Percentiles rank a stretch among this genome's conserved stretches.
phyloP scores from a whole-genome alignment of 2,797 vertebrate species.

The Fistularia commersonii region DNA sequence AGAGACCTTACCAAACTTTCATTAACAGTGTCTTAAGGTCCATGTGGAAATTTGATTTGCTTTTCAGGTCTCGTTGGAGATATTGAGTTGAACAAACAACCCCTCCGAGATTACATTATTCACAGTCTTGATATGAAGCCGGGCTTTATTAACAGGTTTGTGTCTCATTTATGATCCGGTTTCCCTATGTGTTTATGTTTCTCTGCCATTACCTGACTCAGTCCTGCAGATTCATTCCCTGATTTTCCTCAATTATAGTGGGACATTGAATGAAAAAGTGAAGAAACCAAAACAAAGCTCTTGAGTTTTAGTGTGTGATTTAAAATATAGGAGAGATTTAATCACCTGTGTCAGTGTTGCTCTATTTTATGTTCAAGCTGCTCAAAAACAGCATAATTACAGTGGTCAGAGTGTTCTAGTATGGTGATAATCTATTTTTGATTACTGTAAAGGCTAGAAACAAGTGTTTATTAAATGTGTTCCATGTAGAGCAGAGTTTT shows the following conservation, averaged over 20 bases:
- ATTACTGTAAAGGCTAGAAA: no score
- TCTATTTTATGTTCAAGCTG: no score
- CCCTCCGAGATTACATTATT: conserved; percentile 85
- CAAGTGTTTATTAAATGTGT: no score
- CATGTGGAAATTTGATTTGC: conserved; percentile 26
- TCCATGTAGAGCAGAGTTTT: not conserved
- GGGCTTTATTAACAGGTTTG: conserved; percentile 85
- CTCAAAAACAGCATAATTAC: no score
- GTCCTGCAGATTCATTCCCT: conserved; percentile 27
- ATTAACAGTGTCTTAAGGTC: conserved; percentile 15
- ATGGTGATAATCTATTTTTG: no score
- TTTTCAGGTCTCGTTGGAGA: conserved; percentile 87
- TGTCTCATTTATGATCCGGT: conserved; percentile 10
- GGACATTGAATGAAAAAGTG: not conserved
- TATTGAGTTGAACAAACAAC: conserved; percentile 79
- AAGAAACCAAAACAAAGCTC: no score
- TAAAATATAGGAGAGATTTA: no score
- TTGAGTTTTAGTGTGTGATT: no score
- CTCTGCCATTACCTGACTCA: conserved; percentile 32
- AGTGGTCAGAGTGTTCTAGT: no score
- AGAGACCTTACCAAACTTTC: conserved; percentile 7
- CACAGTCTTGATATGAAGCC: conserved; percentile 88
- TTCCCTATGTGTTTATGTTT: conserved; percentile 34
- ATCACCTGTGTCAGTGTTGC: no score
- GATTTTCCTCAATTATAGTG: conserved; percentile 28